Conservation (phyloP, 2,113 vertebrate species). For the Chamaetylas fuelleborni region DNA sequence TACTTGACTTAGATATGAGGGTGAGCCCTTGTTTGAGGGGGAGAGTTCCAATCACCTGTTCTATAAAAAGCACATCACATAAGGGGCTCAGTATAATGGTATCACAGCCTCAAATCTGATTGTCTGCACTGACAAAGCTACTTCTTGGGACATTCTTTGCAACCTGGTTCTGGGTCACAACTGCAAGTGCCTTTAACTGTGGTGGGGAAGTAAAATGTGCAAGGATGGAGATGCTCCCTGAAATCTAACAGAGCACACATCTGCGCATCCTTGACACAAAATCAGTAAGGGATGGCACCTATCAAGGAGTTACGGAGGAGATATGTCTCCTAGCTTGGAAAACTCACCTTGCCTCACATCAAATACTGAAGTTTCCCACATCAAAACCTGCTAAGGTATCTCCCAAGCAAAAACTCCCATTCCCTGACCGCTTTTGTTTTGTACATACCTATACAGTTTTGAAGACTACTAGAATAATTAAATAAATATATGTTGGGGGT, state of each 20-base stretch:
- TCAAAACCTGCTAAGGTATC: not conserved
- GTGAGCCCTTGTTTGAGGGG: not conserved
- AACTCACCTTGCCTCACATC: not conserved
- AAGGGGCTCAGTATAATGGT: not conserved
- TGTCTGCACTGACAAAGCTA: not conserved
- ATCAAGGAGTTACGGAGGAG: not conserved
- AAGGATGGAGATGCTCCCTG: not conserved
- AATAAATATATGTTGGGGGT: not conserved
- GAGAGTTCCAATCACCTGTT: not conserved
- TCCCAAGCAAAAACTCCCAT: not conserved
- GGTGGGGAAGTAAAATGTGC: not conserved
- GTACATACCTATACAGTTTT: not conserved
- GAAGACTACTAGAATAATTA: not conserved
- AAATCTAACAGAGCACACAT: not conserved
- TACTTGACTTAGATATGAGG: not conserved
- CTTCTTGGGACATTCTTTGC: not conserved
- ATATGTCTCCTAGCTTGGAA: not conserved
- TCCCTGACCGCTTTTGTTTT: not conserved
- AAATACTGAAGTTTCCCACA: not conserved
- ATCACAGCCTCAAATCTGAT: not conserved
- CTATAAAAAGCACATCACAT: not conserved
- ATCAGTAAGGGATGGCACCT: not conserved
- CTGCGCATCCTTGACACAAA: not conserved
- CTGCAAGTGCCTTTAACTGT: not conserved
- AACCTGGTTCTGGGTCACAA: not conserved